Evolutionary conservation across 2,113 vertebrate genomes (phyloP).

Genomic region (Harpagus bidentatus): DNA sequence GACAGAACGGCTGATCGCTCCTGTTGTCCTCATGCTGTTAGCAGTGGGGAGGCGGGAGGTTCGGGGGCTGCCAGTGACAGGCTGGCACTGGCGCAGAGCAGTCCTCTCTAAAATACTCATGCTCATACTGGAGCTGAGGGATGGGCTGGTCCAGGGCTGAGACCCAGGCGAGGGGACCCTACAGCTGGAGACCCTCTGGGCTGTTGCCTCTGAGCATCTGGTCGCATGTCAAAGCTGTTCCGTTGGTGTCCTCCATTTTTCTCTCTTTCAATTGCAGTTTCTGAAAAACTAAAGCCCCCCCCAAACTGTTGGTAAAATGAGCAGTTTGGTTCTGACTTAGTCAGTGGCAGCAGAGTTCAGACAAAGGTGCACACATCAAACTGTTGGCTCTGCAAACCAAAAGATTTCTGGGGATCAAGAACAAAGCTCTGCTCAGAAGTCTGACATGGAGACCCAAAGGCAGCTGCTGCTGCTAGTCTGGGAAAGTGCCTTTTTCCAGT

Average conservation of each 20-base stretch:
- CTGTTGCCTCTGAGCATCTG: neutral
- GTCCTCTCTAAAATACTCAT: neutral
- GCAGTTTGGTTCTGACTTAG: neutral
- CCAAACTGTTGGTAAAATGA: neutral
- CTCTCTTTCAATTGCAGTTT: neutral
- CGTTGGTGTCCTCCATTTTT: neutral
- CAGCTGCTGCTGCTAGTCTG: neutral
- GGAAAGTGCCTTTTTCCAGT: neutral
- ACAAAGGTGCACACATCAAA: neutral
- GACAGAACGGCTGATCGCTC: rapidly evolving
- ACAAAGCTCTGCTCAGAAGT: neutral
- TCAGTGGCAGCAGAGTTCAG: neutral
- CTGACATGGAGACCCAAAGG: neutral
- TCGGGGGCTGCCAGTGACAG: neutral
- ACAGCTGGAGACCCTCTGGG: neutral
- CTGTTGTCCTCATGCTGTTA: neutral
- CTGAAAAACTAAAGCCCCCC: neutral
- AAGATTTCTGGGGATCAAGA: slow-evolving; percentile 12
- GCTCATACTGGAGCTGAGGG: neutral
- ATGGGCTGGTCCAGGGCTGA: neutral
- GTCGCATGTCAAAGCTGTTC: neutral
- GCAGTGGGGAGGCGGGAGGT: neutral
- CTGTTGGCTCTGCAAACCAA: slow-evolving; percentile 22
- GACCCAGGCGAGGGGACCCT: neutral
- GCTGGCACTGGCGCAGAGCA: neutral